phyloP scores from a whole-genome alignment of 2,797 vertebrate species.

The Spea hammondii region DNA sequence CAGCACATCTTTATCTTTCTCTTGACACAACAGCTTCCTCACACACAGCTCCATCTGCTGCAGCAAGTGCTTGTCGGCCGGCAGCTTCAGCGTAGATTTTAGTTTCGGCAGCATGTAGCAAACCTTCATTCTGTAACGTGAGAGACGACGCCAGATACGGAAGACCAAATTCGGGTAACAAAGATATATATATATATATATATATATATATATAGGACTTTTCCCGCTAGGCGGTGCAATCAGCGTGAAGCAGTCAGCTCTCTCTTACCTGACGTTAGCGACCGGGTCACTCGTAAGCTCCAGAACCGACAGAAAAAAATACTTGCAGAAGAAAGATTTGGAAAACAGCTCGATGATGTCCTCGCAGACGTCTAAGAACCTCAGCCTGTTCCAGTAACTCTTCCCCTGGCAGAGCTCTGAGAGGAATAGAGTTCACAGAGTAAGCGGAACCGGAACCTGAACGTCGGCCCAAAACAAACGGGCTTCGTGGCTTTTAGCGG shows the following conservation, averaged over 20 bases:
- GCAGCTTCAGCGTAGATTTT: slow-evolving; percentile 83
- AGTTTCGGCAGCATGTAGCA: slow-evolving; percentile 87
- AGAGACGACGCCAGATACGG: not conserved
- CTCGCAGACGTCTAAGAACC: slow-evolving; percentile 93
- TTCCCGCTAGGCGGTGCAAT: not conserved
- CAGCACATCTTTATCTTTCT: slow-evolving; percentile 92
- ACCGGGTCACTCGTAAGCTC: slow-evolving; percentile 91
- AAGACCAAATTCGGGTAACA: not conserved
- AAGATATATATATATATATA: not conserved
- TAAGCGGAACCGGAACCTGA: too few relatives aligned
- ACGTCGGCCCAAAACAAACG: too few relatives aligned
- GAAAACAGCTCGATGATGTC: slow-evolving; percentile 90
- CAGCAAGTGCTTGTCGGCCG: slow-evolving; percentile 85
- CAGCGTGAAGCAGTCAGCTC: not conserved
- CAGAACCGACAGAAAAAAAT: slow-evolving; percentile 85
- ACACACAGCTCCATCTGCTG: slow-evolving; percentile 90
- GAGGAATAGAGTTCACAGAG: slow-evolving; percentile 47
- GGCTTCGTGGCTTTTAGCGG: too few relatives aligned
- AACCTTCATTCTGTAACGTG: slow-evolving; percentile 77
- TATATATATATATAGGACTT: not conserved
- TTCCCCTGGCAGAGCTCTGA: slow-evolving; percentile 88
- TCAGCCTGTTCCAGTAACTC: slow-evolving; percentile 92
- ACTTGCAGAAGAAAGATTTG: slow-evolving; percentile 92
- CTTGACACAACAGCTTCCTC: slow-evolving; percentile 86
- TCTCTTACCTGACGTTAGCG: slow-evolving; percentile 88